A percentile compares a stretch with the other conserved stretches of the same genome.
Evolutionary conservation across 2,113 vertebrate genomes (phyloP).

Genomic region (Semicossyphus pulcher): DNA sequence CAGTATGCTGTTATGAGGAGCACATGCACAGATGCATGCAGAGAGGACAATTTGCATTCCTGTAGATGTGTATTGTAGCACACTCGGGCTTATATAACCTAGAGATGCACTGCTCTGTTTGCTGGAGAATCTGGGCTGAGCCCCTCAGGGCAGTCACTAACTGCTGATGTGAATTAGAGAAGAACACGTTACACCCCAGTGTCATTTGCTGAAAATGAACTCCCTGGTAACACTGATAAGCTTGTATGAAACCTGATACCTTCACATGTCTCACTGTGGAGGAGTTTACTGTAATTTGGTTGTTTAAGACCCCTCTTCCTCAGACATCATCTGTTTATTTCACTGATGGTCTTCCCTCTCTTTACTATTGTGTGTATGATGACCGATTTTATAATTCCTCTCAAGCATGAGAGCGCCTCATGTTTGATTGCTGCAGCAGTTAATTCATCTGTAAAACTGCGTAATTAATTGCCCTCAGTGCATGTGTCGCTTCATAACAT

Average conservation of each 20-base stretch:
- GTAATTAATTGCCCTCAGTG: conserved; percentile 63
- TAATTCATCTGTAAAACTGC: conserved; percentile 74
- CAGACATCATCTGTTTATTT: conserved; percentile 10
- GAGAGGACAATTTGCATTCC: conserved; percentile 39
- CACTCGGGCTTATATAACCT: conserved; percentile 72
- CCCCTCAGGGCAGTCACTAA: conserved; percentile 67
- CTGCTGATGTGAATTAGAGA: conserved; percentile 53
- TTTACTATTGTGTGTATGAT: background rate
- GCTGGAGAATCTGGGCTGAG: conserved; percentile 66
- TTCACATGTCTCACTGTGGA: background rate
- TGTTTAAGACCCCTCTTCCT: background rate
- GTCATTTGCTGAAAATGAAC: conserved; percentile 52
- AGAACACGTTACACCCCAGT: conserved; percentile 39
- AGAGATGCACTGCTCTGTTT: conserved; percentile 45
- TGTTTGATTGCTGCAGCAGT: conserved; percentile 44
- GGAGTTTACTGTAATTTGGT: background rate
- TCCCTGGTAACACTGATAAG: conserved; percentile 21
- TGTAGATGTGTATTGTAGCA: conserved; percentile 39
- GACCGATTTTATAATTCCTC: conserved; percentile 14
- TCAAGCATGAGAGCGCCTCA: conserved; percentile 41
- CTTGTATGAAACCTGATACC: conserved; percentile 24
- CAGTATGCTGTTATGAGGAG: conserved; percentile 11
- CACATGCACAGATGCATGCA: conserved; percentile 9
- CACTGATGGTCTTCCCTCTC: background rate
- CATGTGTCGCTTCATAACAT: conserved; percentile 68